phyloP scores from a whole-genome alignment of 2,113 vertebrate species.

The Actenoides lindsayi region DNA sequence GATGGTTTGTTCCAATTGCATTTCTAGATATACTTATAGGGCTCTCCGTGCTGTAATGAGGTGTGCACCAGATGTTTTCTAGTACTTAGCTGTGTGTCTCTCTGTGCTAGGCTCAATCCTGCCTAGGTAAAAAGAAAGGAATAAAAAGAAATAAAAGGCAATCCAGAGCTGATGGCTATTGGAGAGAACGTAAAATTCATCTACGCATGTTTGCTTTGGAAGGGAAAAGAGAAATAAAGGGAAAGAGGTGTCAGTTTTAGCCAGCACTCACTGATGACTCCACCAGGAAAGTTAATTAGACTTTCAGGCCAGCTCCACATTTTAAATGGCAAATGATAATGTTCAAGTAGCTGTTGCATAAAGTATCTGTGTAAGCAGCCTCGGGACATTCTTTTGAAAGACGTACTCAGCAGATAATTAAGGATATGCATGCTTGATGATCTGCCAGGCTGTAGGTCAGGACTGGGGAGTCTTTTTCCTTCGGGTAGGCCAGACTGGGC shows the following conservation, averaged over 20 bases:
- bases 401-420: constrained; percentile 56
- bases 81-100: background rate
- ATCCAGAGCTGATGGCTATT: background rate
- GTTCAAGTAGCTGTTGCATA: constrained; percentile 35
- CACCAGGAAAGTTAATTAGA: constrained; percentile 44
- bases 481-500: background rate
- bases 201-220: constrained; percentile 29
- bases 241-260: constrained; percentile 14
- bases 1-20: background rate
- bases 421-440: background rate
- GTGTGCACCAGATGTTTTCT: constrained; percentile 21
- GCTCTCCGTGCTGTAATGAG: background rate
- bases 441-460: constrained; percentile 31
- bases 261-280: background rate
- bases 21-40: background rate
- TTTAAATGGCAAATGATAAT: constrained; percentile 21
- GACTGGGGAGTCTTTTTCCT: background rate
- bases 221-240: constrained; percentile 15
- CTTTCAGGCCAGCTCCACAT: background rate
- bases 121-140: background rate
- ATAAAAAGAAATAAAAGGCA: background rate
- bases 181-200: background rate
- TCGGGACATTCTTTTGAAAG: constrained; percentile 13
- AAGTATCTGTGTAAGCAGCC: constrained; percentile 34
- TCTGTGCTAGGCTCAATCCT: background rate